phyloP scores from a whole-genome alignment of 2,113 vertebrate species.

The Ictalurus furcatus region DNA sequence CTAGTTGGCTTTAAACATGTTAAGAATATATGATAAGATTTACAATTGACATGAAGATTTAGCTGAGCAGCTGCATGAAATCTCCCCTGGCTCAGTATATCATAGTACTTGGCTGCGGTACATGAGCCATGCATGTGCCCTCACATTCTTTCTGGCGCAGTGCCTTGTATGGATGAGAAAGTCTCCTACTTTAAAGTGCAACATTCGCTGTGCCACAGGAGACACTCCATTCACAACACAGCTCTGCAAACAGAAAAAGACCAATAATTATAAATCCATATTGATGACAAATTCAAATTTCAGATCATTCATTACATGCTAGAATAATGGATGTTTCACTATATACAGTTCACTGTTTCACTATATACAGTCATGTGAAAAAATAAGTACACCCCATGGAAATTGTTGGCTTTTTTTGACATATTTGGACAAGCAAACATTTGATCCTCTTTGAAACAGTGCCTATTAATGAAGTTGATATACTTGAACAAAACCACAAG shows the following conservation, averaged over 20 bases:
- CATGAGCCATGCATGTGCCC: background rate
- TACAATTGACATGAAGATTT: conserved; percentile 8
- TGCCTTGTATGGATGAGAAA: conserved; percentile 52
- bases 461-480: too few species aligned
- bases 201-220: conserved; percentile 24
- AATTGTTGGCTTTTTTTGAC: too few species aligned
- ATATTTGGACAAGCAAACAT: too few species aligned
- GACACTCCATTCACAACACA: background rate
- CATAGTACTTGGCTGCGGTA: background rate
- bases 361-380: too few species aligned
- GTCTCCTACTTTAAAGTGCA: conserved; percentile 16
- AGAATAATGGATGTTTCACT: too few species aligned
- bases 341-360: too few species aligned
- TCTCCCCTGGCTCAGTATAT: background rate
- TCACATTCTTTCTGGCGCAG: conserved; percentile 38
- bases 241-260: background rate
- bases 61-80: conserved; percentile 19
- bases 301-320: background rate
- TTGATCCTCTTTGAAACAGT: too few species aligned
- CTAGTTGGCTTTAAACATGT: too few species aligned
- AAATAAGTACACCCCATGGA: too few species aligned
- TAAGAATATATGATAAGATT: background rate
- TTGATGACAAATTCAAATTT: background rate
- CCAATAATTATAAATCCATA: background rate
- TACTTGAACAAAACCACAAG: too few species aligned